phyloP scores from a whole-genome alignment of 1,140 invertebrate genomes.

The Danaus melanippus region DNA sequence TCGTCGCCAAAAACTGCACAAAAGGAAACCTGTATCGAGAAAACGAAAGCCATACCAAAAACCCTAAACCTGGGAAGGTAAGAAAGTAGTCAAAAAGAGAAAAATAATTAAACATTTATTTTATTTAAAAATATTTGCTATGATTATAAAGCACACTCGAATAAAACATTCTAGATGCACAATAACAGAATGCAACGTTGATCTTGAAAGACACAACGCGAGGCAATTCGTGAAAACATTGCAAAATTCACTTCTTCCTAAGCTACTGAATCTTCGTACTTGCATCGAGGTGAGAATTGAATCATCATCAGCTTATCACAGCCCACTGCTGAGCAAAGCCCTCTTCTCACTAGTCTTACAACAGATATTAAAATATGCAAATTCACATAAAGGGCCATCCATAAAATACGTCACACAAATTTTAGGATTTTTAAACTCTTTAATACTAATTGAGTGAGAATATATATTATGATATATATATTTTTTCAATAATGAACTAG shows the following conservation, averaged over 20 bases:
- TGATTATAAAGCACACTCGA: not conserved
- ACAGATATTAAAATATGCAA: too few species aligned
- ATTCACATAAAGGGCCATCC: too few species aligned
- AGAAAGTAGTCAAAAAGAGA: not conserved
- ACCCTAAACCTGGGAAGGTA: slow-evolving; percentile 66
- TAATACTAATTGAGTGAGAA: too few species aligned
- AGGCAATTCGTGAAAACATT: slow-evolving; percentile 83
- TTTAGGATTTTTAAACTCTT: too few species aligned
- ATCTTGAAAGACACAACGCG: slow-evolving; percentile 85
- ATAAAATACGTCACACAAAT: too few species aligned
- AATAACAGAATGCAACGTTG: slow-evolving; percentile 78
- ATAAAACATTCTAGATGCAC: slow-evolving; percentile 49
- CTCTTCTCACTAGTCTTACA: too few species aligned
- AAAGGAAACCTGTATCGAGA: slow-evolving; percentile 26
- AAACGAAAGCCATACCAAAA: slow-evolving; percentile 54
- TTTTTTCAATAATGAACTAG: too few species aligned
- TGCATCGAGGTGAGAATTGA: slow-evolving; percentile 76
- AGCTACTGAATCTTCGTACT: slow-evolving; percentile 79
- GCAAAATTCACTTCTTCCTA: slow-evolving; percentile 79
- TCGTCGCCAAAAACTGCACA: slow-evolving; percentile 27
- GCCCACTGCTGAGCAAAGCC: too few species aligned
- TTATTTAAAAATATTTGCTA: too few species aligned
- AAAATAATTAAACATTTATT: not conserved
- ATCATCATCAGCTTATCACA: too few species aligned
- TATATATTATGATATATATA: too few species aligned